phyloP scores from a whole-genome alignment of 2,888 invertebrate genomes.

The Chrysodeixis includens region DNA sequence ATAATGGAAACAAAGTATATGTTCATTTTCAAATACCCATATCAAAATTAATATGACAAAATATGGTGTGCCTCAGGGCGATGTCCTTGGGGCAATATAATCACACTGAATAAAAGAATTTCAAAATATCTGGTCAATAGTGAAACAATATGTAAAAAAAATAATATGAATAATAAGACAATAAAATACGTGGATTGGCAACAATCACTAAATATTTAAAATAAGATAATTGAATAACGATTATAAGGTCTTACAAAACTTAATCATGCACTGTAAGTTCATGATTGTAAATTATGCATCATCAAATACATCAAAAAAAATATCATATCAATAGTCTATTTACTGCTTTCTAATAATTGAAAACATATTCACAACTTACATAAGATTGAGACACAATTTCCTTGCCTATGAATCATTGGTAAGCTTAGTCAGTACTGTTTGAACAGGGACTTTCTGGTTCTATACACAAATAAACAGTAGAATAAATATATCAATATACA shows the following conservation, averaged over 20 bases:
- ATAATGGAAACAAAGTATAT: background rate
- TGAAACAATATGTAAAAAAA: too few relatives aligned
- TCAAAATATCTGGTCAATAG: too few relatives aligned
- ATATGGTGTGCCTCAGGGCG: background rate
- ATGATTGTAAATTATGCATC: background rate
- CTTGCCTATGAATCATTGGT: background rate
- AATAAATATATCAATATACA: background rate
- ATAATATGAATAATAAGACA: background rate
- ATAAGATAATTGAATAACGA: background rate
- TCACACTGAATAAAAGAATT: background rate
- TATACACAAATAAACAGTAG: background rate
- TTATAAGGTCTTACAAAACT: background rate
- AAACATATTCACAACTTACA: too few relatives aligned
- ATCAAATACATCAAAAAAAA: background rate
- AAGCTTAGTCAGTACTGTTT: background rate
- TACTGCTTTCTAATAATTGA: too few relatives aligned
- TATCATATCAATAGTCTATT: too few relatives aligned
- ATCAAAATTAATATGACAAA: background rate
- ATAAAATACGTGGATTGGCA: background rate
- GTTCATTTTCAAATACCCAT: background rate
- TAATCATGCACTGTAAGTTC: background rate
- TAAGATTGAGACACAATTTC: background rate
- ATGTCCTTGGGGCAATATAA: background rate
- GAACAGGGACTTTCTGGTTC: background rate
- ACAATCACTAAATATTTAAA: background rate